Conservation (phyloP, 2,888 invertebrate genomes). For the Nasonia oneida region DNA sequence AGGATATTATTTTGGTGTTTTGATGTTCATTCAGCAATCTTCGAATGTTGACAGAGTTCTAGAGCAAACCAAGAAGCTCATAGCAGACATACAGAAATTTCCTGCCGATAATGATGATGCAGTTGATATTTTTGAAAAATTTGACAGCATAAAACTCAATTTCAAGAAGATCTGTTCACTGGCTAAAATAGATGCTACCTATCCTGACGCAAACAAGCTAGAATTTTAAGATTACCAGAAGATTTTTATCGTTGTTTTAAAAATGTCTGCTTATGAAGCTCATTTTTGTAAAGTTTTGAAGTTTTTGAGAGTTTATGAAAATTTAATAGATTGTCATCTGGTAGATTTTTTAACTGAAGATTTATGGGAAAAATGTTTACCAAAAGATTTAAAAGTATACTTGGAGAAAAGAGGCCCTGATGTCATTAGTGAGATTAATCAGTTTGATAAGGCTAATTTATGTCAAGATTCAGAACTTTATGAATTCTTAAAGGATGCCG, state of each 20-base stretch:
- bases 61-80: slow-evolving; percentile 81
- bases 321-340: slow-evolving; percentile 89
- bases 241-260: slow-evolving; percentile 45
- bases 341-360: slow-evolving; percentile 86
- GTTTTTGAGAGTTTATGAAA: slow-evolving; percentile 83
- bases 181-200: slow-evolving; percentile 82
- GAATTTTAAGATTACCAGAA: slow-evolving; percentile 80
- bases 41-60: slow-evolving; percentile 80
- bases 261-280: slow-evolving; percentile 68
- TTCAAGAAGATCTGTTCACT: slow-evolving; percentile 86
- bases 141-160: slow-evolving; percentile 84
- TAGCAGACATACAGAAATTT: slow-evolving; percentile 83
- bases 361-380: slow-evolving; percentile 84
- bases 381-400: slow-evolving; percentile 80
- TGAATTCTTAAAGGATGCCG: slow-evolving; percentile 66
- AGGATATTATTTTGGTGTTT: slow-evolving; percentile 86
- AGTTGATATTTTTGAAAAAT: slow-evolving; percentile 83
- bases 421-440: slow-evolving; percentile 42
- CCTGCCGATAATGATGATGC: slow-evolving; percentile 82
- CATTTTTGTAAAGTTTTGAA: slow-evolving; percentile 79
- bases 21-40: slow-evolving; percentile 79
- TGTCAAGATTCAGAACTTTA: slow-evolving; percentile 53
- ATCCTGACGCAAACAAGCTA: slow-evolving; percentile 82
- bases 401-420: slow-evolving; percentile 73
- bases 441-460: slow-evolving; percentile 49